Evolutionary conservation across 2,888 invertebrate genomes (phyloP).

Genomic region (Endomychus coccineus): DNA sequence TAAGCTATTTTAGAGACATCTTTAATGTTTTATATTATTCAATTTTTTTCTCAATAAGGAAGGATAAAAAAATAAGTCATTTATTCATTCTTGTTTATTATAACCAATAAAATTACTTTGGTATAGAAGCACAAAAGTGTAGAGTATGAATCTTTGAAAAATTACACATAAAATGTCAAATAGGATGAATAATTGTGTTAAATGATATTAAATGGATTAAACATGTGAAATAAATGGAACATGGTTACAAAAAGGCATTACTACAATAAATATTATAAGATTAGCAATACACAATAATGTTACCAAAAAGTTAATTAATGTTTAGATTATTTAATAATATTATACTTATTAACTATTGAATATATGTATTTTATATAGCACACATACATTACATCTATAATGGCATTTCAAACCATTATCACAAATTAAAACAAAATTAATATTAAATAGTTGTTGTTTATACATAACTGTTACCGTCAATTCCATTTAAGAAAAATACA

Average conservation of each 20-base stretch:
- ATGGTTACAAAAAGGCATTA: no score
- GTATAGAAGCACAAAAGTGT: conserved; percentile 30
- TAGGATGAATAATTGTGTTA: neutral
- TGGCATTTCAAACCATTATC: conserved; percentile 41
- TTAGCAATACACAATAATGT: conserved; percentile 1
- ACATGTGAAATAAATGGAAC: neutral
- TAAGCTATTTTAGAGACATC: no score
- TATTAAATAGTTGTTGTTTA: neutral
- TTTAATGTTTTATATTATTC: no score
- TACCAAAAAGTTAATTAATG: conserved; percentile 1
- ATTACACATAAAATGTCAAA: conserved; percentile 9
- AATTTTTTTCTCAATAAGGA: no score
- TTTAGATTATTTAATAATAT: conserved; percentile 2
- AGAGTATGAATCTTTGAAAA: conserved; percentile 23
- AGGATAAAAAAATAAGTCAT: no score
- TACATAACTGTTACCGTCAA: no score
- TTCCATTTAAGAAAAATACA: no score
- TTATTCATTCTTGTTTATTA: no score
- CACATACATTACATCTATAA: conserved; percentile 40
- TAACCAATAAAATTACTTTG: conserved; percentile 33
- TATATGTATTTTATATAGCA: conserved; percentile 34
- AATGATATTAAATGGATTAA: conserved; percentile 3
- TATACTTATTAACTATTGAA: conserved; percentile 26
- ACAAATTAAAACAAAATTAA: conserved; percentile 26
- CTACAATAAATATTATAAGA: no score